phyloP scores from a whole-genome alignment of 2,888 invertebrate species.

The Hirtodrosophila duncani region DNA sequence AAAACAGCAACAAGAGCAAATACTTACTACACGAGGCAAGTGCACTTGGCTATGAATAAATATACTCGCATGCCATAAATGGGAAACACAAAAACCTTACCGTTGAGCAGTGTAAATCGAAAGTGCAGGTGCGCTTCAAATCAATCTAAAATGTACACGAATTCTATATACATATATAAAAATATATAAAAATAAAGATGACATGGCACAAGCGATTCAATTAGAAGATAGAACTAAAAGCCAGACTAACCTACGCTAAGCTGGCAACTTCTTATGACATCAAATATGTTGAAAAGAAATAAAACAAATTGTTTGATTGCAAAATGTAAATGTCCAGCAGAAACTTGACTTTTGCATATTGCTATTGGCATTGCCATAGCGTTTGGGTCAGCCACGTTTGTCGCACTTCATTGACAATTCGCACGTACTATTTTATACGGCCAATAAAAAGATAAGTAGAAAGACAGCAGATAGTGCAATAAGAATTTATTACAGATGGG shows the following conservation, averaged over 20 bases:
- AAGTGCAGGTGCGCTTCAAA: neutral
- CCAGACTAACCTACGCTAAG: constrained; percentile 12
- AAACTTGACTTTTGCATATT: neutral
- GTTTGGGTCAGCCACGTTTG: neutral
- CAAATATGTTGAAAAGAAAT: constrained; percentile 23
- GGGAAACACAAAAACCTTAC: too few relatives aligned
- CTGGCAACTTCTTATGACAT: constrained; percentile 42
- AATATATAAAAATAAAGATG: neutral
- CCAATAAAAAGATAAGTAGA: too few relatives aligned
- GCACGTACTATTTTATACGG: too few relatives aligned
- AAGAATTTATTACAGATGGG: too few relatives aligned
- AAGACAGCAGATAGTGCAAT: too few relatives aligned
- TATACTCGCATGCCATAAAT: too few relatives aligned
- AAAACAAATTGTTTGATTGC: constrained; percentile 13
- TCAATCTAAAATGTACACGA: neutral
- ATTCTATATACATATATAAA: neutral
- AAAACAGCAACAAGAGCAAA: constrained; percentile 12
- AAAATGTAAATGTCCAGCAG: constrained; percentile 11
- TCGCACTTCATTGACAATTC: constrained; percentile 13
- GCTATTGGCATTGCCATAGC: constrained; percentile 3
- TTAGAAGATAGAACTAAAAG: constrained; percentile 44
- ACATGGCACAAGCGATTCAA: constrained; percentile 39
- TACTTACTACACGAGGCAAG: constrained; percentile 31
- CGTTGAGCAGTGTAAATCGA: neutral
- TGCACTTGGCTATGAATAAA: too few relatives aligned